These are phyloP conservation scores for Rachycentron canadum DNA, from an alignment of 2,797 vertebrate genomes.

Conservation along the genomic window DNA sequence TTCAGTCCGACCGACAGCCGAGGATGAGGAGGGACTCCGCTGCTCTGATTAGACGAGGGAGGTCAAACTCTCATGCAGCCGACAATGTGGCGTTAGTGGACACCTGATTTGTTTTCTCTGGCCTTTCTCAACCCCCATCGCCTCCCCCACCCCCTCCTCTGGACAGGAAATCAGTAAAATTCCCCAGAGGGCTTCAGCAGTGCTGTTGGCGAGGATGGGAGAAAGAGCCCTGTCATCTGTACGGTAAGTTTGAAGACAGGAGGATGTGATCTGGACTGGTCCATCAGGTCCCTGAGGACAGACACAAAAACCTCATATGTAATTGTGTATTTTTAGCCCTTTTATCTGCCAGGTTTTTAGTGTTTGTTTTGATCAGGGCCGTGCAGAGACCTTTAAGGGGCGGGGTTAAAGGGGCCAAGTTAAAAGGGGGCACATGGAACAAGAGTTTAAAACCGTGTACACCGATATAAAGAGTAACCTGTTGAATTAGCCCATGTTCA, in stretches of 20 bases:
- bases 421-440: no score
- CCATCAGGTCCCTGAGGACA: neutral
- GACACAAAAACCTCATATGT: no score
- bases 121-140: slow-evolving; percentile 1
- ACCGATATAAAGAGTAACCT: no score
- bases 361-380: no score
- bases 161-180: slow-evolving; percentile 58
- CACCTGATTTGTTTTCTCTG: slow-evolving; percentile 59
- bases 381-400: no score
- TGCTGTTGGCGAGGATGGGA: neutral
- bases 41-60: slow-evolving; percentile 44
- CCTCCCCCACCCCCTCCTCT: slow-evolving; percentile 21
- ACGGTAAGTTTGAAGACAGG: neutral
- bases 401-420: no score
- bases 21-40: slow-evolving; percentile 57
- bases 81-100: slow-evolving; percentile 2
- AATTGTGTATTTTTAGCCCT: no score
- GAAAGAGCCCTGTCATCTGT: neutral
- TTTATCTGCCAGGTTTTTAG: no score
- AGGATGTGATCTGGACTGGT: neutral
- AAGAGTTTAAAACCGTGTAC: no score
- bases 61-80: slow-evolving; percentile 49
- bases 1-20: slow-evolving; percentile 33
- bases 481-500: no score
- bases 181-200: slow-evolving; percentile 27